Percentiles rank a stretch among this genome's conserved stretches.
These are phyloP conservation scores for Anthopleura xanthogrammica DNA, from an alignment of 92 coral and sea anemone genomes.

Conservation along the genomic window DNA sequence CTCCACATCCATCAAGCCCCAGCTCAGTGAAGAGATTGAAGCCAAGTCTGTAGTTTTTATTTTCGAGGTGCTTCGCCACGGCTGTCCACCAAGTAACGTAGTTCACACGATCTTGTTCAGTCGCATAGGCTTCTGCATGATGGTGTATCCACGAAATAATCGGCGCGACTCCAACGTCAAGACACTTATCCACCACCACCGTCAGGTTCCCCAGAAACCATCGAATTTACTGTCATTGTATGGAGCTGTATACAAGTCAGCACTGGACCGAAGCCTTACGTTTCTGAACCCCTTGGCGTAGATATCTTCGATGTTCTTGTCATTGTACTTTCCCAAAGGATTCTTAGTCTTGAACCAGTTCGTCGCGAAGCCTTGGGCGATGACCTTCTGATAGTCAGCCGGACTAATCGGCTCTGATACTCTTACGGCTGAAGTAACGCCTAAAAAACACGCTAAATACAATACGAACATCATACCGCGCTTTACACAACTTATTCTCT, in stretches of 20 bases:
- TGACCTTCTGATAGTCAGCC: conserved; percentile 27
- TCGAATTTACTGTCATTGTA: conserved; percentile 30
- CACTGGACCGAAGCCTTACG: conserved; percentile 55
- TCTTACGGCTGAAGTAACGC: neutral
- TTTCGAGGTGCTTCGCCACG: conserved; percentile 52
- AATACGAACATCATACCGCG: neutral
- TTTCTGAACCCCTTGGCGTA: conserved; percentile 49
- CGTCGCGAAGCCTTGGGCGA: conserved; percentile 57
- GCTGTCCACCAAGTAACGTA: conserved; percentile 67
- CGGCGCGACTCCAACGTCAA: conserved; percentile 42
- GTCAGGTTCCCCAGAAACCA: conserved; percentile 43
- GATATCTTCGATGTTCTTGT: conserved; percentile 52
- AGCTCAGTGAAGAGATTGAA: conserved; percentile 82
- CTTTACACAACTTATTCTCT: neutral
- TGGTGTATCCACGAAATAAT: conserved; percentile 75
- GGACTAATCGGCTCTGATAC: conserved; percentile 17
- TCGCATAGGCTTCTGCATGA: conserved; percentile 54
- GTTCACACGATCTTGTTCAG: conserved; percentile 36
- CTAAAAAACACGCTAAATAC: neutral
- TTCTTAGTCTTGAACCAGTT: conserved; percentile 58
- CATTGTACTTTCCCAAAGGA: conserved; percentile 41
- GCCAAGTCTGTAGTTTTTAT: conserved; percentile 59
- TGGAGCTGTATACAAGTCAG: conserved; percentile 46
- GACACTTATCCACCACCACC: conserved; percentile 57
- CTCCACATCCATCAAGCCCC: conserved; percentile 55